phyloP scores from a whole-genome alignment of 1,140 invertebrate species.

The Mesaphorura yosii region DNA sequence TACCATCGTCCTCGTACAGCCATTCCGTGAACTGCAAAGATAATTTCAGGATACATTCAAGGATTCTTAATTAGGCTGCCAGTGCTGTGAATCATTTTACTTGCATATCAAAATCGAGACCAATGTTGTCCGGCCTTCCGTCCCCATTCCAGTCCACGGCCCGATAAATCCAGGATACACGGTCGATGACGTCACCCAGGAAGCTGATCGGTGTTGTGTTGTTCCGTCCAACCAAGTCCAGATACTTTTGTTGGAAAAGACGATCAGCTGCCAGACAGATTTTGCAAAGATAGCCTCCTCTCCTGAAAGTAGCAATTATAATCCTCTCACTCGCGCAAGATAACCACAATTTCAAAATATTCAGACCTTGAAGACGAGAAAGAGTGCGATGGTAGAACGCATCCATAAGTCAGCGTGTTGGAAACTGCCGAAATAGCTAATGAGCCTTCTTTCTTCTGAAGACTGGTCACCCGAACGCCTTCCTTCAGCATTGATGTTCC shows the following conservation, averaged over 20 bases:
- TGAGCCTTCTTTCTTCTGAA: constrained; percentile 23
- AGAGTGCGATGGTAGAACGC: constrained; percentile 24
- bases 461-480: constrained; percentile 6
- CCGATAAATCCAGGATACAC: constrained; percentile 27
- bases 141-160: constrained; percentile 25
- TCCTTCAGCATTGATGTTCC: constrained; percentile 14
- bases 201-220: background rate
- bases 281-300: constrained; percentile 29
- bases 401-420: constrained; percentile 7
- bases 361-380: constrained; percentile 4
- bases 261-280: constrained; percentile 22
- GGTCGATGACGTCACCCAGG: constrained; percentile 19
- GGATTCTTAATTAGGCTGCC: background rate
- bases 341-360: background rate
- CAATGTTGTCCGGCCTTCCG: constrained; percentile 22
- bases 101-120: constrained; percentile 20
- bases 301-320: constrained; percentile 8
- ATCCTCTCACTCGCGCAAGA: no score
- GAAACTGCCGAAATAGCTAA: constrained; percentile 23
- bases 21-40: background rate
- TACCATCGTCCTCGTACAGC: background rate
- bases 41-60: background rate
- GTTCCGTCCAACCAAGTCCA: background rate
- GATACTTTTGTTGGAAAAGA: constrained; percentile 8
- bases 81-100: background rate